Evolutionary conservation across 2,113 vertebrate species (phyloP).

Genomic region (Poecilia latipinna): DNA sequence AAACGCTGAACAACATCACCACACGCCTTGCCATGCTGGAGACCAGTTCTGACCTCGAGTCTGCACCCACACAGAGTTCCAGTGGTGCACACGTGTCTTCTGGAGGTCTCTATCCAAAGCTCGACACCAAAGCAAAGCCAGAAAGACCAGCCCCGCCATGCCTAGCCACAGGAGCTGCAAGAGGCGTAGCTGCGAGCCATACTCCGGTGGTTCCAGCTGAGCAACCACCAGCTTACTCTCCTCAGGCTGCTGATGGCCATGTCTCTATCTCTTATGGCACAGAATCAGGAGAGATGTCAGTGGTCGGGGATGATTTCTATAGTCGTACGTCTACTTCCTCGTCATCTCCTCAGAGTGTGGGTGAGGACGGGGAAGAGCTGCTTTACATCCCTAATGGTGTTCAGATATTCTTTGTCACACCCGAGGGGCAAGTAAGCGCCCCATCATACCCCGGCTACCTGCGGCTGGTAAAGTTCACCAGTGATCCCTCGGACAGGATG

Average conservation of each 20-base stretch:
- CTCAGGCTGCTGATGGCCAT: slow-evolving; percentile 90
- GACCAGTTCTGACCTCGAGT: slow-evolving; percentile 57
- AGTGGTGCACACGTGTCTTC: slow-evolving; percentile 12
- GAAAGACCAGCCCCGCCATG: slow-evolving; percentile 70
- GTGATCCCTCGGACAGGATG: slow-evolving; percentile 73
- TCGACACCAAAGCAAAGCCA: slow-evolving; percentile 78
- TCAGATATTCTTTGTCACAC: slow-evolving; percentile 96
- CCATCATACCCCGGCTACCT: slow-evolving; percentile 97
- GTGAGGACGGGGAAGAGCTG: slow-evolving; percentile 91
- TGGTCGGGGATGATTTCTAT: slow-evolving; percentile 90
- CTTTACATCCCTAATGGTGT: slow-evolving; percentile 93
- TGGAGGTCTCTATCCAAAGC: slow-evolving; percentile 80
- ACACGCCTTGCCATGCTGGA: slow-evolving; percentile 85
- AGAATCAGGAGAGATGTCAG: slow-evolving; percentile 88
- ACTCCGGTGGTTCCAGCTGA: slow-evolving; percentile 63
- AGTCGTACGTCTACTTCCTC: slow-evolving; percentile 77
- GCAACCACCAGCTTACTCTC: slow-evolving; percentile 91
- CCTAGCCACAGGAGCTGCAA: slow-evolving; percentile 46
- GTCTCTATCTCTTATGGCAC: slow-evolving; percentile 92
- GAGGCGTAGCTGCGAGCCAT: slow-evolving; percentile 30
- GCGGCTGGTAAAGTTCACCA: slow-evolving; percentile 92
- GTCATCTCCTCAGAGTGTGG: slow-evolving; percentile 84
- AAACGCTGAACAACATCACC: slow-evolving; percentile 89
- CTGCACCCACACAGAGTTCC: not conserved
- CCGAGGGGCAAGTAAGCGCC: slow-evolving; percentile 93